Evolutionary conservation across 2,797 vertebrate genomes (phyloP).

Genomic region (Tangara arthus): DNA sequence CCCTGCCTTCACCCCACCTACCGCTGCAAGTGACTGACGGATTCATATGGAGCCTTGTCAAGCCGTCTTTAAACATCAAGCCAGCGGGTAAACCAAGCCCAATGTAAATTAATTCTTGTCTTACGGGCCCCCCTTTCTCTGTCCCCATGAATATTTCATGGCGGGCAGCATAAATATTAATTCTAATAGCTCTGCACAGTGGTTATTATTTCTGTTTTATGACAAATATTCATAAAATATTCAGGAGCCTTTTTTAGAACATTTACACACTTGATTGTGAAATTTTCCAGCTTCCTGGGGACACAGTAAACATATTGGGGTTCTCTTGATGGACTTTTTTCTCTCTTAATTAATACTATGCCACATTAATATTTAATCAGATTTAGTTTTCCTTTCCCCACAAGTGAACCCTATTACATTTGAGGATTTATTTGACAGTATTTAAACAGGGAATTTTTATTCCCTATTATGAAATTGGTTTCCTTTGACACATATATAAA

Average conservation of each 20-base stretch:
- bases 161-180: conserved; percentile 97
- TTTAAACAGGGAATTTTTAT: conserved; percentile 71
- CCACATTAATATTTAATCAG: conserved; percentile 75
- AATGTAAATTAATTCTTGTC: conserved; percentile 85
- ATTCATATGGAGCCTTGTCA: conserved; percentile 79
- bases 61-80: conserved; percentile 82
- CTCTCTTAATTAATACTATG: conserved; percentile 76
- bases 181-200: conserved; percentile 96
- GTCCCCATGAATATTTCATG: conserved; percentile 99
- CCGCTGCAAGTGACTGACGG: conserved; percentile 80
- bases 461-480: conserved; percentile 47
- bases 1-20: conserved; percentile 58
- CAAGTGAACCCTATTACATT: conserved; percentile 61
- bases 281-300: conserved; percentile 75
- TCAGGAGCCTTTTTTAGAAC: conserved; percentile 88
- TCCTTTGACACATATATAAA: conserved; percentile 48
- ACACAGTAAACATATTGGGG: conserved; percentile 79
- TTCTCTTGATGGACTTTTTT: conserved; percentile 76
- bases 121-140: conserved; percentile 76
- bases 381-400: conserved; percentile 64
- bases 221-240: conserved; percentile 97
- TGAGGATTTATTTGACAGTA: conserved; percentile 62
- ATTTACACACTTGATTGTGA: conserved; percentile 85
- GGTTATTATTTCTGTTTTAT: conserved; percentile 97
- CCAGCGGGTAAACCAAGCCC: conserved; percentile 82